A percentile compares a stretch with the other conserved stretches of the same genome.
Evolutionary conservation across 1,140 invertebrate genomes (phyloP).

Genomic region (Philopotamus ludificatus): DNA sequence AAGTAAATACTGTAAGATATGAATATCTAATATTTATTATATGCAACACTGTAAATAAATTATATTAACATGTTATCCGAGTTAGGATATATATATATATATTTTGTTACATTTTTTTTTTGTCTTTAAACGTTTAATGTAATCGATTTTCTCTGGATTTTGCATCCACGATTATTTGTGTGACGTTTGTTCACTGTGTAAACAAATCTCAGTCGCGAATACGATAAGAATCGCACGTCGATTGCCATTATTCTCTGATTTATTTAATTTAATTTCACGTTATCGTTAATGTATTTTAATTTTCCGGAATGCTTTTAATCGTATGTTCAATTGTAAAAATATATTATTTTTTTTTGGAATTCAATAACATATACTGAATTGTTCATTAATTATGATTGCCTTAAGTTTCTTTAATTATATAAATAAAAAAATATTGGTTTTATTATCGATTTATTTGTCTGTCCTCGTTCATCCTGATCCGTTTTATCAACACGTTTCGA

Average conservation of each 20-base stretch:
- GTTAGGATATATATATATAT: background rate
- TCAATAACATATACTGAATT: no score
- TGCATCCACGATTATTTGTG: no score
- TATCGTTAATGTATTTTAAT: no score
- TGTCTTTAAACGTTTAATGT: background rate
- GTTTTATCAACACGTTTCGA: constrained; percentile 33
- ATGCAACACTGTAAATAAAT: background rate
- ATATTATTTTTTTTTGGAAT: no score
- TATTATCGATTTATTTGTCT: constrained; percentile 22
- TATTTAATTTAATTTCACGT: no score
- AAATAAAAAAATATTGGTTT: constrained; percentile 20
- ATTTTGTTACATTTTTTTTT: constrained; percentile 1
- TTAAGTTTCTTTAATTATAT: constrained; percentile 35
- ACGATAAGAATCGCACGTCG: no score
- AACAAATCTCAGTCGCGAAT: no score
- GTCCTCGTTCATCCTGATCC: constrained; percentile 33
- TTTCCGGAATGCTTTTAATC: no score
- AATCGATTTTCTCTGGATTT: no score
- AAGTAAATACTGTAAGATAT: constrained; percentile 39
- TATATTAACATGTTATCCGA: background rate
- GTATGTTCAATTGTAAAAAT: no score
- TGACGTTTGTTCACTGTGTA: no score
- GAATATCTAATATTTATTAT: constrained; percentile 40
- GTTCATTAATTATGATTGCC: constrained; percentile 37
- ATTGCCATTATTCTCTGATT: no score